Conservation (phyloP, 1,140 invertebrate species). For the Semibalanus balanoides region DNA sequence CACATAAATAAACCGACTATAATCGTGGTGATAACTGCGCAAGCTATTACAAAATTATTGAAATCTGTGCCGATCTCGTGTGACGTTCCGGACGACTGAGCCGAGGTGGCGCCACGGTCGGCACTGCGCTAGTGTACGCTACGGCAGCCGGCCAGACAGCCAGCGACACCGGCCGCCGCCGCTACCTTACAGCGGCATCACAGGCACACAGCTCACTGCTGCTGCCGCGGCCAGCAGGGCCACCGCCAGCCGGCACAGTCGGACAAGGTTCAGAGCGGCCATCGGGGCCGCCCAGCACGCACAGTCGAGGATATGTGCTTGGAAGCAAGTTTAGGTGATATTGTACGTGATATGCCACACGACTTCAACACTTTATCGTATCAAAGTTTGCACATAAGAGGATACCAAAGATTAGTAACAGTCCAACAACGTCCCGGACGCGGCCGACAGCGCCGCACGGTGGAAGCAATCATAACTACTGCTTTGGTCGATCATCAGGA, state of each 20-base stretch:
- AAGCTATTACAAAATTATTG: conserved; percentile 1
- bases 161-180: no score
- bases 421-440: neutral
- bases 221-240: no score
- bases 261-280: no score
- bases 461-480: neutral
- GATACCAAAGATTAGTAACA: neutral
- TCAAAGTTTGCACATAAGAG: neutral
- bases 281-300: no score
- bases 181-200: no score
- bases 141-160: no score
- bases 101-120: no score
- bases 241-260: no score
- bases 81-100: no score
- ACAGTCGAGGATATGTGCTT: neutral
- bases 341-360: neutral
- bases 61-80: neutral
- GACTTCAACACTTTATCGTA: neutral
- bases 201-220: no score
- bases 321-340: neutral
- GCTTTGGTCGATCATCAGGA: conserved; percentile 11
- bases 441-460: neutral
- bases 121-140: no score
- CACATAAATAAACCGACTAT: neutral
- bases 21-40: neutral